Conservation (phyloP, 2,797 vertebrate species). For the Alca torda region DNA sequence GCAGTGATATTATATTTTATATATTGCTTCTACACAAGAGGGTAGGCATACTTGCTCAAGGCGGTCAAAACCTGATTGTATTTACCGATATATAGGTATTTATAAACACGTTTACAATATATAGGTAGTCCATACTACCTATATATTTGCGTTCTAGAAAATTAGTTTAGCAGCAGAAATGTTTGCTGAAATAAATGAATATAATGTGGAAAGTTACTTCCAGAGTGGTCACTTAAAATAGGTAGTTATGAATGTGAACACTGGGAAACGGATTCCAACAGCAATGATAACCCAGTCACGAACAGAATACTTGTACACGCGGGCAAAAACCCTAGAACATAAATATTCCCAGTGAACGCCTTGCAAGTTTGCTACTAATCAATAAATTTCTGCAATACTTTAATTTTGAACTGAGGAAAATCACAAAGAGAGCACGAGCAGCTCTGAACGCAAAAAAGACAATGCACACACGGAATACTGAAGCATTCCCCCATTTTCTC, state of each 20-base stretch:
- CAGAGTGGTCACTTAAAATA: neutral
- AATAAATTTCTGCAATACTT: neutral
- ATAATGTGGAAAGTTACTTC: neutral
- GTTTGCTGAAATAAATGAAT: neutral
- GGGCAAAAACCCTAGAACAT: neutral
- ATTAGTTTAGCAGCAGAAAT: neutral
- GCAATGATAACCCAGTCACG: neutral
- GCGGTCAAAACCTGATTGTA: neutral
- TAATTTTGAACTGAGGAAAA: constrained; percentile 16
- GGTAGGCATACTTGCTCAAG: neutral
- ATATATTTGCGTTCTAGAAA: neutral
- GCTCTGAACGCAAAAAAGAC: neutral
- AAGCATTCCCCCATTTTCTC: neutral
- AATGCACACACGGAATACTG: neutral
- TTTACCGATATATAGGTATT: neutral
- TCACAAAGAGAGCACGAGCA: neutral
- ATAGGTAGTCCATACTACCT: neutral
- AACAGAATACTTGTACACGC: neutral
- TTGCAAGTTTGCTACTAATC: neutral
- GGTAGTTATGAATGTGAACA: neutral
- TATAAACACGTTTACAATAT: too few species aligned
- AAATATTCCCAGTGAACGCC: neutral
- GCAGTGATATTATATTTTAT: neutral
- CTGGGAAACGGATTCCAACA: neutral
- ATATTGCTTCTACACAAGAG: neutral